Base-by-base conservation (phyloP, 2,113 vertebrate species). In the Sebastes schlegelii region DNA sequence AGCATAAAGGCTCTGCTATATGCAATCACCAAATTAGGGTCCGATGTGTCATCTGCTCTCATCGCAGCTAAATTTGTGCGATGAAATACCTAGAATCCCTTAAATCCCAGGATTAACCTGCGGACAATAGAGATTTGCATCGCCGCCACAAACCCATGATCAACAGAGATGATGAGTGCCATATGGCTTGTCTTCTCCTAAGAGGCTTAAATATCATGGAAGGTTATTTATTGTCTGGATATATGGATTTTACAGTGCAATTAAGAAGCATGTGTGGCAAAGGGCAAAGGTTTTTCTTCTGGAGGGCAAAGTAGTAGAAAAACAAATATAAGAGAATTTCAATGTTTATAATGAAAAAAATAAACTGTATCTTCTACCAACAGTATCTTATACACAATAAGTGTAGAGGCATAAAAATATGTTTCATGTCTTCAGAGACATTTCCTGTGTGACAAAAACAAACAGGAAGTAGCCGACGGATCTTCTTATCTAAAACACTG, bases 91-190 rank as follows among this genome's bases (percentile, higher is more conserved):
- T 60, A 34, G 75, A 90, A 87, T 90, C 85, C 79, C 48, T 46
- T 23, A 73, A 91, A 88, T 90, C 84, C 69, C 43, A 19, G 76
- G 90, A 83, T 93, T 88, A 83, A 91, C 85, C 91, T 89, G 70
- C 49, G 77, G 74, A 84, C 81, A 75, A 74, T 78, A 43, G 77
- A 87, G 86, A 92, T 85, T 88, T 86, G 70, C 75, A 77, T 64
- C 51, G 45, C 60, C 60, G 78, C 46, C 65, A 77, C 65, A 84
- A 69, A 84, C 13, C 66, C 21, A 34, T 54, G 45, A 83, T 90
- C 74, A 84, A 72, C 77, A 80, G 74, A 77, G 85, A 89, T 87
- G 88, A 89, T 87, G 72, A 89, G 68, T 7, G 74, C 83, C 71
- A 85, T 91, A 77, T 79, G 62, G 80, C 81, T 68, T 89, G 43